Evolutionary conservation across 2,113 vertebrate species (phyloP), one percentile per base, ranked within the genome.

Genomic region (Jacana jacana): DNA sequence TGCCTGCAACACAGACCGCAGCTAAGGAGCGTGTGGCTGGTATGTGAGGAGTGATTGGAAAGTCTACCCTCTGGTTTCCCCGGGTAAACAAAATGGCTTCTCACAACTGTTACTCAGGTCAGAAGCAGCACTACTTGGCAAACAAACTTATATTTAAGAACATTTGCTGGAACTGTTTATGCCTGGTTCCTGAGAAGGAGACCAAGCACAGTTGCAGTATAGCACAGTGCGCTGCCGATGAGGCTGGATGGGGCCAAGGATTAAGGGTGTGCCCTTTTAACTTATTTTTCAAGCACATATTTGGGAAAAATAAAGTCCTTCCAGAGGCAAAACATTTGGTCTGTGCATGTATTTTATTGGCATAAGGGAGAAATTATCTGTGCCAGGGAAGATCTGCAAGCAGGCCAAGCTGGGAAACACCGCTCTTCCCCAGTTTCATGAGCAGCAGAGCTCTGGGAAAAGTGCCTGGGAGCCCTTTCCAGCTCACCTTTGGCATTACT

Each of bases 21-120:
- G 76, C n/a, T 71, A 94, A 84, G 0, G 15, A 78, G 68, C 6
- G 9, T 63, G 64, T 58, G 61, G 73, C 91, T 95, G 76, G 48
- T 92, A 90, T 44, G 42, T 86, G 76, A 93, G 69, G 88, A 96
- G 68, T 70, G 87, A 89, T 79, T 93, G 80, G 60, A 82, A 94
- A 93, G 35, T 61, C 87, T 91, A 18, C 81, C 88, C 51, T 69
- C 66, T 63, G 63, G 44, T 73, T 95, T 91, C 71, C 24, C 8
- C 18, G 5, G 17, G 18, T 92, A 93, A 95, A 93, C 84, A 93
- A 84, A 88, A 75, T 30, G 64, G 31, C 81, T 93, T 94, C 87
- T 83, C 55, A 66, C 78, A 85, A 91, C 85, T 66, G 85, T 84
- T 86, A 65, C 37, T 81, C 63, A 68, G 72, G 84, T 71, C 68